Base-by-base conservation (phyloP, 2,797 vertebrate species). In the Emys orbicularis region DNA sequence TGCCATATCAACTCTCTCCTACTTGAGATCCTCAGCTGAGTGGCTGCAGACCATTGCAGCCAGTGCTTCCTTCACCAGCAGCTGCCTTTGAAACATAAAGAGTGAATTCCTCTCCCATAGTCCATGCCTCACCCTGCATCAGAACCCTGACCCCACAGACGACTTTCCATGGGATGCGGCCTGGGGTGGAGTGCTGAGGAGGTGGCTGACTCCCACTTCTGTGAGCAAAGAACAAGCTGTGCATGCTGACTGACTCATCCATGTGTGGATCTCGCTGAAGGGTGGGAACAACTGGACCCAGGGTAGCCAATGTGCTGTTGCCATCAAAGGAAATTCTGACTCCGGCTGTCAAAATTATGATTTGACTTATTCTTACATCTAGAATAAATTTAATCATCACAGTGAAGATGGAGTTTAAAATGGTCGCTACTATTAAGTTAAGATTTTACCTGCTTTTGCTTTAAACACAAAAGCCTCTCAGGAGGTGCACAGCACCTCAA, bases 261-360 rank as follows among this genome's bases (percentile, higher is more conserved):
- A 50, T n/a, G 81, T 47, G 81, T 56, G 47, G 44, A 72, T 4
- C 34, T 72, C 53, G 47, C 31, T 87, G 86, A 56, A 93, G 79
- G 52, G n/a, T 84, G 27, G 49, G 23, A 49, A 50, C 12, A 53
- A 52, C 34, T 11, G 47, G 94, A 92, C n/a, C 61, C 79, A 80
- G 80, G 92, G 94, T 94, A 96, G 97, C 97, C 97, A 96, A 97
- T 96, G 97, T 83, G 96, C 92, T 95, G 96, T 68, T 95, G 93
- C 94, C 89, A 96, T 95, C 96, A 95, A 94, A 97, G 4, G 65
- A 96, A 98, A 97, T 90, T 96, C 72, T 90, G 90, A 96, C 72
- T 92, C 94, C 18, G 15, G 92, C 84, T 86, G 80, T 94, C 93
- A 94, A 97, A 95, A 93, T 11, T 68, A 57, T 7, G 8, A 41